Base-by-base conservation (phyloP, 2,113 vertebrate genomes). In the Chionomys nivalis region DNA sequence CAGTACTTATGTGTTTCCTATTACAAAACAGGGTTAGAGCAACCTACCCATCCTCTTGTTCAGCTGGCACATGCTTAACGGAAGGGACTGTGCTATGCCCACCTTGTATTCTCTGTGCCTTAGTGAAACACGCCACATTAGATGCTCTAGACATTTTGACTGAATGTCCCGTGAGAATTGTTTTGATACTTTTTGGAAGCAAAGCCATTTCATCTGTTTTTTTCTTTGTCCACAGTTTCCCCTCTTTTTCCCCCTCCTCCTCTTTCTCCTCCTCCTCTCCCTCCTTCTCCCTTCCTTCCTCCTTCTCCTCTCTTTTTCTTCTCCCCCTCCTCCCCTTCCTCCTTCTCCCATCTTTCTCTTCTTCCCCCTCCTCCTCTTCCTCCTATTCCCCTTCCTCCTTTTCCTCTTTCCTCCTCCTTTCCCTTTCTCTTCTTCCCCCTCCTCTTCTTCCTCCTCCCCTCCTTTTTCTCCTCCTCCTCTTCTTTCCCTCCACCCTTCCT, bases 241-340 rank as follows among this genome's bases (percentile, higher is more conserved):
- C 17, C 33, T 5, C 33, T 5, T 77, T 21, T 1, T 58, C 58
- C 6, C 5, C 19, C 19, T 58, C 58, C 58, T 58, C 58, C 6
- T n/a, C 2, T n/a, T 26, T 24, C 1, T 39, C 2, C 28, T 82
- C 49, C 8, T 31, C 4, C 13, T 16, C 14, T 31, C 7, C 4
- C 13, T 33, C 13, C 26, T 33, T 4, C 19, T 58, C 19, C 19
- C 19, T 5, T 58, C 19, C 19, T 6, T 21, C 19, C 17, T 58
- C 5, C 55, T 58, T 19, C 55, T 58, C 17, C 19, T 19, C 58
- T 5, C 19, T 21, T 58, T 14, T 19, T 58, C 19, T 21, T 58
- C 19, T 58, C 19, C 58, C 58, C 58, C 58, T 58, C 19, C 19
- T 21, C 17, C 17, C 21, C 58, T 21, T 21, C 19, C 58, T 19